Conservation (phyloP, 1,140 invertebrate species). For the Adelges cooleyi region DNA sequence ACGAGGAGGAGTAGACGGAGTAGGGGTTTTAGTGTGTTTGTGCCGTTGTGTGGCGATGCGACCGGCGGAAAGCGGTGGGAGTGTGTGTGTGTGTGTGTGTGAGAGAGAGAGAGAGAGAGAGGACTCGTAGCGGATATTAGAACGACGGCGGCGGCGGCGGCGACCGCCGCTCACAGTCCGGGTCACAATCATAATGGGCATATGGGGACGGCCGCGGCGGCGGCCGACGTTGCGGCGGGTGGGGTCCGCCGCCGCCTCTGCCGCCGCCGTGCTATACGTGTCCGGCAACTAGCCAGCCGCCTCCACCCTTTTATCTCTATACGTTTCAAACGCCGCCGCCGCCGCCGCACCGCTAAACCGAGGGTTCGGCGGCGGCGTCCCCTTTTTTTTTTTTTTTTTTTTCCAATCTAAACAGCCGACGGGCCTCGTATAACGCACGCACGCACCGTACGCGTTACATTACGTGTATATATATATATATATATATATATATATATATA, state of each 20-base stretch:
- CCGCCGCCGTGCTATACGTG: conserved; percentile 16
- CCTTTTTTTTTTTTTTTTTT: no score
- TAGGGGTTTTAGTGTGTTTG: neutral
- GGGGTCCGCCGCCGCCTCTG: conserved; percentile 10
- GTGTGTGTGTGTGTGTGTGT: neutral
- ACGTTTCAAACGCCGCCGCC: no score
- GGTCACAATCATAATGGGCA: conserved; percentile 24
- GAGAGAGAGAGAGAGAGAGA: neutral
- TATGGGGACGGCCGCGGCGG: neutral
- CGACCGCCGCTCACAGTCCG: conserved; percentile 1
- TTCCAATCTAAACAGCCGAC: no score
- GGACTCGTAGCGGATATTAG: conserved; percentile 22
- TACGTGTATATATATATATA: no score
- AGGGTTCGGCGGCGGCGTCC: no score
- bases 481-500: no score
- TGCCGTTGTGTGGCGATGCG: neutral
- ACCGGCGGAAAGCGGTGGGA: neutral
- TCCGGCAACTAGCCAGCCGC: conserved; percentile 22
- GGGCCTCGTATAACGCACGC: no score
- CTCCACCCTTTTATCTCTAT: neutral
- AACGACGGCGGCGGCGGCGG: neutral
- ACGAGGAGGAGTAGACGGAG: no score
- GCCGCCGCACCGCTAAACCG: no score
- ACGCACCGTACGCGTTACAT: no score
- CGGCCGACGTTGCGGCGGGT: conserved; percentile 1